These are phyloP conservation scores for Nibea coibor DNA, from an alignment of 2,113 vertebrate genomes.

Conservation along the genomic window DNA sequence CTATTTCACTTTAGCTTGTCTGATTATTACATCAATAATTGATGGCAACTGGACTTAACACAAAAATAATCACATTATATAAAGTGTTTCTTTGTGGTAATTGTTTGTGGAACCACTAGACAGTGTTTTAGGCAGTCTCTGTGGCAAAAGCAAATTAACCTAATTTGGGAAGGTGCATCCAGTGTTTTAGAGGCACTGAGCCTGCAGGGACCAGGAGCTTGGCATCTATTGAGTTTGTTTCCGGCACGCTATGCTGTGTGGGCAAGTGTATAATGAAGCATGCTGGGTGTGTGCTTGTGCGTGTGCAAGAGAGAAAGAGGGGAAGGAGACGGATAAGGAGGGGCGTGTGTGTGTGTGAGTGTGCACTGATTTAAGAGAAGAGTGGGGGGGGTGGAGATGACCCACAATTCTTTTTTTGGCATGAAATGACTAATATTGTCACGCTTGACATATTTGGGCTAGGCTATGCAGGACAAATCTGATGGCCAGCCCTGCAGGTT, in stretches of 20 bases:
- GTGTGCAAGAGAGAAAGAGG: constrained; percentile 40
- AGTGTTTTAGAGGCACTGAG: constrained; percentile 72
- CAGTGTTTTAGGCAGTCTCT: constrained; percentile 53
- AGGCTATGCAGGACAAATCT: constrained; percentile 42
- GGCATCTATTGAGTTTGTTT: constrained; percentile 78
- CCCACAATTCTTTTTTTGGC: constrained; percentile 73
- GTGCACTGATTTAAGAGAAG: constrained; percentile 52
- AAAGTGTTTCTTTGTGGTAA: constrained; percentile 18
- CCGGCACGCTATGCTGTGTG: constrained; percentile 82
- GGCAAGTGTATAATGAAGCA: constrained; percentile 81
- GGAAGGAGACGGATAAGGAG: constrained; percentile 40
- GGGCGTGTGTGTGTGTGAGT: constrained; percentile 31
- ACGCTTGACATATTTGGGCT: constrained; percentile 72
- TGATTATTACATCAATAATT: constrained; percentile 43
- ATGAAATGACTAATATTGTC: constrained; percentile 72
- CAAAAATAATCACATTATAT: constrained; percentile 11
- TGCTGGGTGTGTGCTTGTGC: constrained; percentile 71
- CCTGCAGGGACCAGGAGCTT: constrained; percentile 74
- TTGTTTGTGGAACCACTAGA: constrained; percentile 36
- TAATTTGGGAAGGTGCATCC: constrained; percentile 77
- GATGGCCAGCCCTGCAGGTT: constrained; percentile 35
- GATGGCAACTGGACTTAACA: constrained; percentile 10
- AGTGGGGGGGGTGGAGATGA: constrained; percentile 52
- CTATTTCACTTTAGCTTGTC: constrained; percentile 25
- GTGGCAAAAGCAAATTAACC: constrained; percentile 70